Evolutionary conservation across 2,888 invertebrate species (phyloP).

Genomic region (Nemapogon koenigi): DNA sequence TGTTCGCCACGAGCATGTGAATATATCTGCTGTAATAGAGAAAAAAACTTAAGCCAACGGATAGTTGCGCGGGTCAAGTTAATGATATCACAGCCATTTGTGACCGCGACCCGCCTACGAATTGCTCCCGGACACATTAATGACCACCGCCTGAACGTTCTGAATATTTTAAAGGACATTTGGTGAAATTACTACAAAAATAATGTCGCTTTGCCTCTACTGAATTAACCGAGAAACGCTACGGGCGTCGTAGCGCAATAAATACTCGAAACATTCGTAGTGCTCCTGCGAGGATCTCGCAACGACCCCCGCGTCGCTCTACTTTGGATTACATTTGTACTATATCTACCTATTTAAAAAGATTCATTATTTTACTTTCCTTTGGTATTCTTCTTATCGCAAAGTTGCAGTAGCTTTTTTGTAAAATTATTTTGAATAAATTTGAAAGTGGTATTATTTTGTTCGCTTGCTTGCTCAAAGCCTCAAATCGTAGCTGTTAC

Average conservation of each 20-base stretch:
- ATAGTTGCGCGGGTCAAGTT: conserved; percentile 60
- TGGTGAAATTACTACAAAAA: conserved; percentile 63
- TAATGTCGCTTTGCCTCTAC: conserved; percentile 61
- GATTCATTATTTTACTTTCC: too few species aligned
- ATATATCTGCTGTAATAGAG: conserved; percentile 53
- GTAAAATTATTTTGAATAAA: too few species aligned
- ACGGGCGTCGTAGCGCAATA: conserved; percentile 57
- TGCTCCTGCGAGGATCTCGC: not conserved
- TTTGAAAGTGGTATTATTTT: too few species aligned
- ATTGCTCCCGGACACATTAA: conserved; percentile 60
- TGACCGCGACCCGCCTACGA: conserved; percentile 51
- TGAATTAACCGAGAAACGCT: conserved; percentile 60
- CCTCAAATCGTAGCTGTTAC: too few species aligned
- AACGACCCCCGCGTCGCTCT: not conserved
- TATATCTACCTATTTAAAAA: too few species aligned
- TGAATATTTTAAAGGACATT: conserved; percentile 66
- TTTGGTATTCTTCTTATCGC: too few species aligned
- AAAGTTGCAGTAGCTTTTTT: too few species aligned
- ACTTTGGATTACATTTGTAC: too few species aligned
- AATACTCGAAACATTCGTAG: conserved; percentile 31
- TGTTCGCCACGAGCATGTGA: too few species aligned
- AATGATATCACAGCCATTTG: conserved; percentile 63
- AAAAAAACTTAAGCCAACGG: conserved; percentile 49
- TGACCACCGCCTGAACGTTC: conserved; percentile 55
- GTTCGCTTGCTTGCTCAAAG: too few species aligned